Evolutionary conservation across 2,113 vertebrate species (phyloP).

Genomic region (Ammodytes marinus): DNA sequence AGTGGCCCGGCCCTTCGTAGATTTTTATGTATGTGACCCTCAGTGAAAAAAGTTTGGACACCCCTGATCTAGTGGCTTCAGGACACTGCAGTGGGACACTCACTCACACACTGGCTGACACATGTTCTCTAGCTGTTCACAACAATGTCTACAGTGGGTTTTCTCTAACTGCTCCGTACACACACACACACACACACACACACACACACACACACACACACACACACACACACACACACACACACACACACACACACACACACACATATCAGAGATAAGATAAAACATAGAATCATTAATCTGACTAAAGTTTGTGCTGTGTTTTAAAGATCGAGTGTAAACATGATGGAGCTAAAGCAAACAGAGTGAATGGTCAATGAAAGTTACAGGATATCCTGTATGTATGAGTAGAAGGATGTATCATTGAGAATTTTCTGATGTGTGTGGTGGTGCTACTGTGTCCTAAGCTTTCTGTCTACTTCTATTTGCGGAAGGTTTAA

Average conservation of each 20-base stretch:
- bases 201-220: constrained; percentile 1
- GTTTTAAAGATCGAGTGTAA: not conserved
- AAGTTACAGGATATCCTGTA: constrained; percentile 7
- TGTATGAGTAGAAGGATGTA: not conserved
- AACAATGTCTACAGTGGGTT: no score
- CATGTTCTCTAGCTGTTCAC: no score
- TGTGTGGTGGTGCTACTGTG: not conserved
- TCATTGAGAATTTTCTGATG: not conserved
- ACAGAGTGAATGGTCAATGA: not conserved
- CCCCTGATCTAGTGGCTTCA: no score
- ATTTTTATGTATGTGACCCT: no score
- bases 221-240: not conserved
- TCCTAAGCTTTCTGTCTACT: not conserved
- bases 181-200: not conserved
- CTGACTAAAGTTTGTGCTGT: no score
- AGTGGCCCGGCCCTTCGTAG: no score
- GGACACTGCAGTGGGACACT: no score
- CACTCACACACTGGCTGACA: no score
- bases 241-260: not conserved
- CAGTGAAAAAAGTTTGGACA: no score
- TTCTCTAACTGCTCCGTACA: no score
- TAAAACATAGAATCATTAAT: not conserved
- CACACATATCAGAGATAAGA: not conserved
- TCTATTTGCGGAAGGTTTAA: not conserved
- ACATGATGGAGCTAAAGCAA: not conserved